Evolutionary conservation across 2,888 invertebrate species (phyloP), one percentile per base, ranked within the genome.

Genomic region (Parapristionchus giblindavisi): DNA sequence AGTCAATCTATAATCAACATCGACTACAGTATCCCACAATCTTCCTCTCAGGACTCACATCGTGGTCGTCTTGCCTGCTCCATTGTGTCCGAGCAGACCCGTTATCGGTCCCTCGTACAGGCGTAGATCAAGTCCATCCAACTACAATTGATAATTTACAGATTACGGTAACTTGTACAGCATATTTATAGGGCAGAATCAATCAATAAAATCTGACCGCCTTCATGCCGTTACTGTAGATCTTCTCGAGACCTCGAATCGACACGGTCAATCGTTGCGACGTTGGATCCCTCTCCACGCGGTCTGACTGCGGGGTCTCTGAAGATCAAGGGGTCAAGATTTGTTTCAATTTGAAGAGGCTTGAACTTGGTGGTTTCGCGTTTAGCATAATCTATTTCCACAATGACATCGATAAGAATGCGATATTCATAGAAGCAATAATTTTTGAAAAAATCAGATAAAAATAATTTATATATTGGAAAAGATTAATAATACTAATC

Each of bases 11-110:
- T n/a, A n/a, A n/a, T n/a, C n/a, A n/a, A n/a, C n/a, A n/a, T n/a
- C n/a, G n/a, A n/a, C n/a, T n/a, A n/a, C n/a, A n/a, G n/a, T n/a
- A n/a, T n/a, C n/a, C n/a, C n/a, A n/a, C n/a, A n/a, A n/a, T n/a
- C n/a, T n/a, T n/a, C n/a, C n/a, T 32, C 17, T 60, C 17, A 34
- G 1, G 27, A 61, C 78, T 76, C 52, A 94, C 94, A 94, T 94
- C 0, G 95, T 92, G 0, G 95, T 95, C 27, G 94, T 94, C 89
- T 95, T 95, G 14, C 95, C 95, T 0, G 95, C 95, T 0, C 95
- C 83, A 58, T 83, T 83, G 73, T 83, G 83, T 21, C 83, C 83
- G 5, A 83, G 61, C 79, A 96, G 91, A 3, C 82, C 85, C 0
- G 86, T 87, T 61, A 95, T 93, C 88, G 95, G 94, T 48, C 92